Conservation (phyloP, 2,797 vertebrate genomes). For the Chanos chanos region DNA sequence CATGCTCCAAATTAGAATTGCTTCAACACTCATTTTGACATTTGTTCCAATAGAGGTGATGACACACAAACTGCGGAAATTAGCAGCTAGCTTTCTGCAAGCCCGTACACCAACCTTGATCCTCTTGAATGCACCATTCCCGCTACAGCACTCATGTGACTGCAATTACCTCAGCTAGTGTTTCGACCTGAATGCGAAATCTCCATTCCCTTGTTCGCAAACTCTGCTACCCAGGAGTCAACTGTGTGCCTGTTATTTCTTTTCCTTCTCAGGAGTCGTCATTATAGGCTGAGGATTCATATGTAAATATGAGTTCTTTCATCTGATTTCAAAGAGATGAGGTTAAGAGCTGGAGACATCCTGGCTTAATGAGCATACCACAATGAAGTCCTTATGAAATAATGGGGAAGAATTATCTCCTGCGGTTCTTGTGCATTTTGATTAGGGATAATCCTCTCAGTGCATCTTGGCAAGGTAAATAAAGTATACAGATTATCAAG, state of each 20-base stretch:
- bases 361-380: slow-evolving; percentile 41
- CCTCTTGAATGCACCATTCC: too few species aligned
- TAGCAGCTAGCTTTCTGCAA: neutral
- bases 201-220: slow-evolving; percentile 20
- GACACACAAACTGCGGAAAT: slow-evolving; percentile 28
- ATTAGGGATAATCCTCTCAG: slow-evolving; percentile 22
- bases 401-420: slow-evolving; percentile 35
- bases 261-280: slow-evolving; percentile 23
- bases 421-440: slow-evolving; percentile 26
- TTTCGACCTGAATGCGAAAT: slow-evolving; percentile 21
- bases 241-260: slow-evolving; percentile 11
- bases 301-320: slow-evolving; percentile 51
- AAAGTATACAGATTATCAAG: slow-evolving; percentile 10
- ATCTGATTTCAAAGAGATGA: slow-evolving; percentile 49
- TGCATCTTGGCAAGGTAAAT: slow-evolving; percentile 24
- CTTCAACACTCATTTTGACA: slow-evolving; percentile 41
- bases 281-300: slow-evolving; percentile 43
- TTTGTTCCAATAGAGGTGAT: slow-evolving; percentile 33
- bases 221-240: slow-evolving; percentile 3
- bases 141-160: neutral
- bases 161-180: slow-evolving; percentile 30
- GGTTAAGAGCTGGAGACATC: slow-evolving; percentile 45
- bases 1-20: slow-evolving; percentile 39
- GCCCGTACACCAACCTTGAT: neutral
- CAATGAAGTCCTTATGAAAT: slow-evolving; percentile 29